Conservation (phyloP, 2,113 vertebrate genomes). For the Cyphomyrus discorhynchus region DNA sequence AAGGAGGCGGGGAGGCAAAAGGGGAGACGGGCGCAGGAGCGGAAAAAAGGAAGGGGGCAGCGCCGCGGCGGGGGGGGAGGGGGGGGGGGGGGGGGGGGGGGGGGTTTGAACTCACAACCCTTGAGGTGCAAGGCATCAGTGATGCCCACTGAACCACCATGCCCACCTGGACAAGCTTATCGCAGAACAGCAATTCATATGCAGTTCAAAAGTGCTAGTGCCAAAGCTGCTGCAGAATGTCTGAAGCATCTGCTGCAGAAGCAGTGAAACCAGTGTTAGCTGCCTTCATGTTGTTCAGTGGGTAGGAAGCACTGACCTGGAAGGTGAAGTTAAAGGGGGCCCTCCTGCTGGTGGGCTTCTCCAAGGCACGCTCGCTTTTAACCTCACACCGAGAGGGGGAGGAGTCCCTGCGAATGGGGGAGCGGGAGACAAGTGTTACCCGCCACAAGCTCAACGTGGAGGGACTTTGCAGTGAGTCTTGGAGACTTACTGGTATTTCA, state of each 20-base stretch:
- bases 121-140: background rate
- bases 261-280: background rate
- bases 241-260: background rate
- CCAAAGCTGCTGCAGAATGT: background rate
- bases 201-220: background rate
- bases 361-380: constrained; percentile 59
- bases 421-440: background rate
- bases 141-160: background rate
- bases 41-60: no score
- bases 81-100: no score
- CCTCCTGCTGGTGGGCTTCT: constrained; percentile 47
- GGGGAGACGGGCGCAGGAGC: no score
- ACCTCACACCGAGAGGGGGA: constrained; percentile 67
- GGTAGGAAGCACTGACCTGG: constrained; percentile 40
- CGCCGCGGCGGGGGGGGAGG: no score
- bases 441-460: no score
- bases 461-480: background rate
- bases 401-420: constrained; percentile 50
- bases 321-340: constrained; percentile 68
- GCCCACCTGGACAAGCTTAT: background rate
- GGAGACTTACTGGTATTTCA: background rate
- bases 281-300: background rate
- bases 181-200: background rate
- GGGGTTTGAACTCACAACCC: background rate
- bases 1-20: no score